A percentile compares a stretch with the other conserved stretches of the same genome.
Evolutionary conservation across 2,888 invertebrate species (phyloP).

Genomic region (Perizoma affinitatum): DNA sequence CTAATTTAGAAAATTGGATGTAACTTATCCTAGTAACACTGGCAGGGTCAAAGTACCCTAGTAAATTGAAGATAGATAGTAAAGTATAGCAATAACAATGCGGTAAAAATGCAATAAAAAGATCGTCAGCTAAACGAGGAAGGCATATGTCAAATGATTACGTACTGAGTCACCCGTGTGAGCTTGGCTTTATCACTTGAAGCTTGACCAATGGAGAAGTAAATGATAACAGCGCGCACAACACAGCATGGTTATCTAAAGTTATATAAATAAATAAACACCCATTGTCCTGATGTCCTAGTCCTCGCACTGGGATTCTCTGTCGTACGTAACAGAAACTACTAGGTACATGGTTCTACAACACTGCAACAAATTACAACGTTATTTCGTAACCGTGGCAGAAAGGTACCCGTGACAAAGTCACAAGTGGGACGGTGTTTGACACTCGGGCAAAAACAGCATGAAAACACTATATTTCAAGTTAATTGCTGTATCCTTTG

Average conservation of each 20-base stretch:
- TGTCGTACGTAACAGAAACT: too few relatives aligned
- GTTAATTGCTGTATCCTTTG: too few relatives aligned
- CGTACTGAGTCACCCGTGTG: constrained; percentile 48
- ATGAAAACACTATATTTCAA: too few relatives aligned
- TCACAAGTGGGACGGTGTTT: too few relatives aligned
- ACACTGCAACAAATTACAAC: too few relatives aligned
- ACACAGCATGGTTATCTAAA: neutral
- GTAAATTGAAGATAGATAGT: constrained; percentile 36
- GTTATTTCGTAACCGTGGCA: too few relatives aligned
- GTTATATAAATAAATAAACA: too few relatives aligned
- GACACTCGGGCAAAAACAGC: too few relatives aligned
- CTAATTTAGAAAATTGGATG: constrained; percentile 26
- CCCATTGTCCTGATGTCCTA: too few relatives aligned
- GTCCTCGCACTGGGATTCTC: too few relatives aligned
- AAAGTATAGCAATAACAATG: constrained; percentile 39
- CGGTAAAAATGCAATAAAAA: constrained; percentile 65
- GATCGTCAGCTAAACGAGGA: constrained; percentile 59
- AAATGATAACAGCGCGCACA: neutral
- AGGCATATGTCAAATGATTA: constrained; percentile 64
- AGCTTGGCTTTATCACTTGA: constrained; percentile 29
- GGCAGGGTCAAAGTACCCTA: constrained; percentile 29
- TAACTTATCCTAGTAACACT: constrained; percentile 15
- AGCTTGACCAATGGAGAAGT: neutral
- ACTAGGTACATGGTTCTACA: too few relatives aligned
- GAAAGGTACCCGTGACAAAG: too few relatives aligned